Evolutionary conservation across 2,113 vertebrate species (phyloP).

Genomic region (Apteryx owenii): DNA sequence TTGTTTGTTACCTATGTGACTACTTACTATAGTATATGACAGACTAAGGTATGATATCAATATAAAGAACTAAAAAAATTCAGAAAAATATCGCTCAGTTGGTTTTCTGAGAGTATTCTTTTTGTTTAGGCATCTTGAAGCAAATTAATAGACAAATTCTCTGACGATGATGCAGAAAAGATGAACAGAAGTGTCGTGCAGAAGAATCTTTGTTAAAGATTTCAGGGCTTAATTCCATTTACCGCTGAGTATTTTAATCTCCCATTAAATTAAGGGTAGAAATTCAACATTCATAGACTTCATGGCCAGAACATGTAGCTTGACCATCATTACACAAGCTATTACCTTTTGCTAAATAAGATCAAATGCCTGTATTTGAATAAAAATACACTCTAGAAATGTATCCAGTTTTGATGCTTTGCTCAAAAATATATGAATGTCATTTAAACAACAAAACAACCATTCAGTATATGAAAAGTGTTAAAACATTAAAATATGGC

Average conservation of each 20-base stretch:
- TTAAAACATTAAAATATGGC: constrained; percentile 34
- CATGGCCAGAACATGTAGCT: background rate
- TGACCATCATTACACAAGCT: background rate
- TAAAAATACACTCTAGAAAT: background rate
- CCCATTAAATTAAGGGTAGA: background rate
- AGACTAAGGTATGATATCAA: background rate
- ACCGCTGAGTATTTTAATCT: background rate
- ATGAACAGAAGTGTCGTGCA: background rate
- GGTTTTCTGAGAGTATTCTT: background rate
- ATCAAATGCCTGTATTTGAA: background rate
- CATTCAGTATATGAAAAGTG: background rate
- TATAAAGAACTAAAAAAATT: background rate
- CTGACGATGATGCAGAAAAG: background rate
- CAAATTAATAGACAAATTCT: background rate
- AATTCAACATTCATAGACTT: background rate
- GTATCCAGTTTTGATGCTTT: background rate
- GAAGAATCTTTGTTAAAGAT: background rate
- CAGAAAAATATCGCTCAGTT: background rate
- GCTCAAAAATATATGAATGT: background rate
- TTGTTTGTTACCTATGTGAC: background rate
- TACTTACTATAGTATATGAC: background rate
- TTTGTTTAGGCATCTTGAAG: background rate
- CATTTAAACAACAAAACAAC: background rate
- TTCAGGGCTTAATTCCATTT: background rate
- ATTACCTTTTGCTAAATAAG: constrained; percentile 10